phyloP scores from a whole-genome alignment of 2,113 vertebrate genomes.

The Madoqua kirkii region DNA sequence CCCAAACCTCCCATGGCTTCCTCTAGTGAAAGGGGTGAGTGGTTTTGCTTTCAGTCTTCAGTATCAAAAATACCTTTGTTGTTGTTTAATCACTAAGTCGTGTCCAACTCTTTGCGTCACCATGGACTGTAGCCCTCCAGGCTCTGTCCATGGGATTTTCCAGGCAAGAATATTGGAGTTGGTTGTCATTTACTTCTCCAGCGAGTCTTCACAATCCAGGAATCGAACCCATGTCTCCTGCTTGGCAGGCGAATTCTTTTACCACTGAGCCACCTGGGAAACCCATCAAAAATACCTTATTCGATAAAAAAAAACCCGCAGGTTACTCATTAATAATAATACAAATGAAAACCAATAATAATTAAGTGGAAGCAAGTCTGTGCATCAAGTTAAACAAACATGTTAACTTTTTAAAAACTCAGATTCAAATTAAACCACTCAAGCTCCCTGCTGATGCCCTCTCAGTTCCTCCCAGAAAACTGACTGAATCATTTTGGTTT shows the following conservation, averaged over 20 bases:
- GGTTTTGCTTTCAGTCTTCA: constrained; percentile 28
- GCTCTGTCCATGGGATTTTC: not conserved
- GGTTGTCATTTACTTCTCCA: not conserved
- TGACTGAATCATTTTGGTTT: not conserved
- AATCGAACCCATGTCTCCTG: not conserved
- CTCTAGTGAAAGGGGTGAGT: not conserved
- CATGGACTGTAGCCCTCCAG: not conserved
- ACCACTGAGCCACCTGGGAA: too few species aligned
- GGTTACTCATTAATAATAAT: not conserved
- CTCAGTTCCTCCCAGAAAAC: not conserved
- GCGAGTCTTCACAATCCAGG: not conserved
- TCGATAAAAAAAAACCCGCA: not conserved
- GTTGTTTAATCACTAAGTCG: not conserved
- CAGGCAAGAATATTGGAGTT: not conserved
- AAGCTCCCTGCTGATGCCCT: not conserved
- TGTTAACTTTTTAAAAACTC: not conserved
- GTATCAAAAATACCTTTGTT: not conserved
- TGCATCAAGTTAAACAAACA: not conserved
- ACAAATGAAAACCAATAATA: not conserved
- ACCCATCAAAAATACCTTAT: too few species aligned
- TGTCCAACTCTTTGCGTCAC: not conserved
- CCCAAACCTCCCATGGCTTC: not conserved
- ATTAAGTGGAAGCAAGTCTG: not conserved
- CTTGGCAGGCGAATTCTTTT: too few species aligned
- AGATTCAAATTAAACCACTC: not conserved